Base-by-base conservation (phyloP, 2,113 vertebrate genomes). In the Solea solea region DNA sequence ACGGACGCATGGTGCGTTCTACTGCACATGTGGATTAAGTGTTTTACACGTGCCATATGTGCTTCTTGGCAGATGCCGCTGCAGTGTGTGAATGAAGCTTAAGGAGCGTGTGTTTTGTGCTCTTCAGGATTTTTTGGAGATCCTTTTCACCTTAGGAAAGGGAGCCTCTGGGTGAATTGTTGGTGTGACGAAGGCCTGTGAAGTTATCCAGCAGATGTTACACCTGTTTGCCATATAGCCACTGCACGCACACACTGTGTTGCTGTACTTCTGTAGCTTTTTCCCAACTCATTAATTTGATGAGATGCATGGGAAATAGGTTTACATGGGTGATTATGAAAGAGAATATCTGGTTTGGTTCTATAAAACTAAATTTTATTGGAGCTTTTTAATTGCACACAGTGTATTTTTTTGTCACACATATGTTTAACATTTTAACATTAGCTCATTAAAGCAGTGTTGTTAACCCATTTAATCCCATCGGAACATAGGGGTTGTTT, bases 171-270 rank as follows among this genome's bases (percentile, higher is more conserved):
- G 59, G 69, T 78, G 61, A 68, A 64, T 63, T 46, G 64, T 62
- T 8, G 68, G 55, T 68, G 69, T 73, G 71, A 56, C 7, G 12
- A 57, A 74, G 69, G 58, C 45, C 55, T 72, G 68, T 72, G 66
- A 80, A 86, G 69, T 82, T 69, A 70, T 79, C 53, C 45, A 79
- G 48, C 84, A 90, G 81, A 88, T 90, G 85, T 85, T 81, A 51
- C 85, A 87, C 82, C 88, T 84, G 88, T 78, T 89, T 49, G 25
- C 50, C 42, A 64, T 81, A 66, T 55, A 83, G 64, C 42, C 62
- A 84, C 14, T 13, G 15, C 72, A 74, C 64, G 46, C 68, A 62
- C 46, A 49, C 15, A 5, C 39, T 2, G 3, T 1, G 34, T 8
- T 12, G 28, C n/a, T 54, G 49, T 34, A 13, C 48, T 15, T 45